Evolutionary conservation across 2,113 vertebrate genomes (phyloP).

Genomic region (Nesoenas mayeri): DNA sequence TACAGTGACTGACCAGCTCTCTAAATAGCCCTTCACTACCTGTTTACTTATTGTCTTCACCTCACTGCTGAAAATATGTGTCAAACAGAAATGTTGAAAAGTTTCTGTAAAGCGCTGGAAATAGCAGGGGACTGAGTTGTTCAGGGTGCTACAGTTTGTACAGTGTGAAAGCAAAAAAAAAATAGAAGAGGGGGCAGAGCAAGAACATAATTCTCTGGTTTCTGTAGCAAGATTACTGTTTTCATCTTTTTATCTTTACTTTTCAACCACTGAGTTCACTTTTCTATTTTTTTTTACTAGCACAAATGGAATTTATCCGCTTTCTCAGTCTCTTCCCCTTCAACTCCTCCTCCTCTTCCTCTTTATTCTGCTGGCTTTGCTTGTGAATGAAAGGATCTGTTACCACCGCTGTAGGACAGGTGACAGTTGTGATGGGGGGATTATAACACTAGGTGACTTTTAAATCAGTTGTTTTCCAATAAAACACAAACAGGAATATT

Average conservation of each 20-base stretch:
- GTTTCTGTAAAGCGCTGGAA: slow-evolving; percentile 84
- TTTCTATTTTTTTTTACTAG: slow-evolving; percentile 77
- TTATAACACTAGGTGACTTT: slow-evolving; percentile 63
- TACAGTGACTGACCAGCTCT: slow-evolving; percentile 82
- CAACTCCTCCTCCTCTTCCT: slow-evolving; percentile 62
- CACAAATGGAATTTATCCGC: slow-evolving; percentile 78
- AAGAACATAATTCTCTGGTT: slow-evolving; percentile 82
- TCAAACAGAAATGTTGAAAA: slow-evolving; percentile 82
- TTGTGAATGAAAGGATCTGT: slow-evolving; percentile 74
- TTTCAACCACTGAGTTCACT: slow-evolving; percentile 81
- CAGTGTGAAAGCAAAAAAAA: slow-evolving; percentile 74
- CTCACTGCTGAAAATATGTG: slow-evolving; percentile 81
- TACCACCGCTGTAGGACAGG: slow-evolving; percentile 59
- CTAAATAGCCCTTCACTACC: slow-evolving; percentile 82
- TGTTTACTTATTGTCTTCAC: slow-evolving; percentile 87
- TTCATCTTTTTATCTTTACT: slow-evolving; percentile 83
- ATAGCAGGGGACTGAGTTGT: slow-evolving; percentile 82
- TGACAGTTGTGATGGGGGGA: slow-evolving; percentile 53
- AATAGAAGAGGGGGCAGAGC: slow-evolving; percentile 17
- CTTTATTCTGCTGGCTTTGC: slow-evolving; percentile 57
- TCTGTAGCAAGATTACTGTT: slow-evolving; percentile 87
- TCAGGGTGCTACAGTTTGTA: slow-evolving; percentile 80
- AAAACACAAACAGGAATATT: slow-evolving; percentile 62
- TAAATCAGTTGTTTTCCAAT: slow-evolving; percentile 68
- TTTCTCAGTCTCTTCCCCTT: slow-evolving; percentile 70